Evolutionary conservation across 2,113 vertebrate species (phyloP).

Genomic region (Dicaeum eximium): DNA sequence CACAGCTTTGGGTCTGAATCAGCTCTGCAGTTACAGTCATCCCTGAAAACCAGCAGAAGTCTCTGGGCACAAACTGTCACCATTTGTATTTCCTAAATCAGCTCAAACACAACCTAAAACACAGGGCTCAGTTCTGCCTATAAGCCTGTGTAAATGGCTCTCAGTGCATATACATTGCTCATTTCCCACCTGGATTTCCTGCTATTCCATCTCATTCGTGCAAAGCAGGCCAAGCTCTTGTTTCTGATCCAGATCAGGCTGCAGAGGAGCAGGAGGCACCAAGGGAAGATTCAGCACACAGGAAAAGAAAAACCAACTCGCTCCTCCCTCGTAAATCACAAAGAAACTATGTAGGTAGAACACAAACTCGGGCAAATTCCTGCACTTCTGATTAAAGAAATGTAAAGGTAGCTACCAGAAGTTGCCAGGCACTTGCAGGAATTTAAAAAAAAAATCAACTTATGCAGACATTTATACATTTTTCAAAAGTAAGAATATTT

Average conservation of each 20-base stretch:
- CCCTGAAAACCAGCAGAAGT: background rate
- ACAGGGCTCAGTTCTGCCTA: fast-evolving
- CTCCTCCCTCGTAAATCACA: background rate
- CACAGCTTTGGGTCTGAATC: background rate
- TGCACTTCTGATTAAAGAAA: background rate
- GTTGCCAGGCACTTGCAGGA: background rate
- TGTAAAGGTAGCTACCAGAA: background rate
- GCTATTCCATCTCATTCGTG: background rate
- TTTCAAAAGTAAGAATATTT: background rate
- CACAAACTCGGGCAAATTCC: background rate
- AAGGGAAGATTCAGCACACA: background rate
- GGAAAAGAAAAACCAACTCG: background rate
- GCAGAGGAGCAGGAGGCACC: background rate
- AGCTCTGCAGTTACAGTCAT: background rate
- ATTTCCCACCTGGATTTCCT: background rate
- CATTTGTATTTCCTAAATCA: background rate
- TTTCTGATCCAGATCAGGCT: background rate
- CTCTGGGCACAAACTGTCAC: background rate
- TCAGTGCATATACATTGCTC: background rate
- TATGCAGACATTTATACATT: background rate
- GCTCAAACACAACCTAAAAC: background rate
- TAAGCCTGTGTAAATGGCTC: background rate
- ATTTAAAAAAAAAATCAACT: background rate
- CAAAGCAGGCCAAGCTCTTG: background rate
- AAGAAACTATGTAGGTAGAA: background rate